Conservation (phyloP, 2,113 vertebrate genomes). For the Sprattus sprattus region DNA sequence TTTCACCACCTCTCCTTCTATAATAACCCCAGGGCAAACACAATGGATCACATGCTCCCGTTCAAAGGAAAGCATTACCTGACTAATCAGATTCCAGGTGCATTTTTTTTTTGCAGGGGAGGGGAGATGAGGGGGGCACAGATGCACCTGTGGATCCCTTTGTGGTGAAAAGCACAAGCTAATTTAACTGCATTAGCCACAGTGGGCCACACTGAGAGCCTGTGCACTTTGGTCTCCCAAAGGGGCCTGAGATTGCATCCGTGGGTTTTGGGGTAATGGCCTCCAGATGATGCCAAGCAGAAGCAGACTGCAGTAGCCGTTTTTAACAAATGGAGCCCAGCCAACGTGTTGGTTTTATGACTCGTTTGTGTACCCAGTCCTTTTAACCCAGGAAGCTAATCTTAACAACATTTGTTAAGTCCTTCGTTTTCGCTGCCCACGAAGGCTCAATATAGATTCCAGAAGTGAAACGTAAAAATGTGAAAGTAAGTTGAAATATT, state of each 20-base stretch:
- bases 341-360: not conserved
- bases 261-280: not conserved
- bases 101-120: not conserved
- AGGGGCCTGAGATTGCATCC: not conserved
- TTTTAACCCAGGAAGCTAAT: not conserved
- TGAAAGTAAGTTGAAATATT: too few relatives aligned
- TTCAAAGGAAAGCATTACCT: not conserved
- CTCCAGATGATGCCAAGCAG: not conserved
- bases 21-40: slow-evolving; percentile 25
- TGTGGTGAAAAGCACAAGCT: not conserved
- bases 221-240: not conserved
- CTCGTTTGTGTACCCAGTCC: not conserved
- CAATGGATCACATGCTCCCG: slow-evolving; percentile 36
- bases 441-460: not conserved
- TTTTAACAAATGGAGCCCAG: not conserved
- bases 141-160: not conserved
- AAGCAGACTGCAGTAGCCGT: not conserved
- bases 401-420: not conserved
- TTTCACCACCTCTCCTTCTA: slow-evolving; percentile 40
- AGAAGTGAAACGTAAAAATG: not conserved
- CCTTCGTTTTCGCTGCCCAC: not conserved
- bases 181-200: not conserved
- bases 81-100: slow-evolving; percentile 3
- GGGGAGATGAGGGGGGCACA: not conserved
- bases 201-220: not conserved